Percentiles rank a stretch among this genome's conserved stretches.
Evolutionary conservation across 2,888 invertebrate species (phyloP).

Genomic region (Ariolimax columbianus): DNA sequence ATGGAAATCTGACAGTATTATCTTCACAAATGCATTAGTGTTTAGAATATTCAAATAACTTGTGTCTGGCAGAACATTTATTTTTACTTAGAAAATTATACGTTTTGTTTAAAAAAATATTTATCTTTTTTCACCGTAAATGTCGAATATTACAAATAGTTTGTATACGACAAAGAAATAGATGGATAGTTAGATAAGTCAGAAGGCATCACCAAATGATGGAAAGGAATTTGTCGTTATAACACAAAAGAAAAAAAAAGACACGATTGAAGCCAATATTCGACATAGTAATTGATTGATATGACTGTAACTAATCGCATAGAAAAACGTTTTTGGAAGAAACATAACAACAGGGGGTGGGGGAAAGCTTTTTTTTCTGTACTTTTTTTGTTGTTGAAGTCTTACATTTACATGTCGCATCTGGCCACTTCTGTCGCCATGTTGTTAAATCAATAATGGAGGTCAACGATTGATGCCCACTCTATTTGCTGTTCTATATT

Average conservation of each 20-base stretch:
- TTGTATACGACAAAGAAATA: background rate
- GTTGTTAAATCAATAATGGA: slow-evolving; percentile 49
- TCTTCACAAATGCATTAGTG: background rate
- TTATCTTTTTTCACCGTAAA: background rate
- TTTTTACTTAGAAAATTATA: background rate
- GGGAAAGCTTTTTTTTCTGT: background rate
- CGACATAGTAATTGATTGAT: background rate
- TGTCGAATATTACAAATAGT: background rate
- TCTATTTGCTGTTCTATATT: background rate
- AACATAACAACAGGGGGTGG: background rate
- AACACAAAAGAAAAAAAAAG: no score
- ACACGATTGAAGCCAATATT: background rate
- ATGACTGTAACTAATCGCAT: no score
- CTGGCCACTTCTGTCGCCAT: slow-evolving; percentile 42
- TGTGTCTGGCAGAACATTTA: background rate
- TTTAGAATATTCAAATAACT: background rate
- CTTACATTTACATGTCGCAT: slow-evolving; percentile 18
- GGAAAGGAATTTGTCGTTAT: background rate
- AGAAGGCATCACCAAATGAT: no score
- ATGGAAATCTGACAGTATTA: background rate
- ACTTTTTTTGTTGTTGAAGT: no score
- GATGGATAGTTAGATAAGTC: background rate
- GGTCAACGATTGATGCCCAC: slow-evolving; percentile 41
- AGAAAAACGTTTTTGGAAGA: background rate
- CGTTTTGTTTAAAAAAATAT: background rate